Evolutionary conservation across 2,797 vertebrate species (phyloP).

Genomic region (Acanthurus tractus): DNA sequence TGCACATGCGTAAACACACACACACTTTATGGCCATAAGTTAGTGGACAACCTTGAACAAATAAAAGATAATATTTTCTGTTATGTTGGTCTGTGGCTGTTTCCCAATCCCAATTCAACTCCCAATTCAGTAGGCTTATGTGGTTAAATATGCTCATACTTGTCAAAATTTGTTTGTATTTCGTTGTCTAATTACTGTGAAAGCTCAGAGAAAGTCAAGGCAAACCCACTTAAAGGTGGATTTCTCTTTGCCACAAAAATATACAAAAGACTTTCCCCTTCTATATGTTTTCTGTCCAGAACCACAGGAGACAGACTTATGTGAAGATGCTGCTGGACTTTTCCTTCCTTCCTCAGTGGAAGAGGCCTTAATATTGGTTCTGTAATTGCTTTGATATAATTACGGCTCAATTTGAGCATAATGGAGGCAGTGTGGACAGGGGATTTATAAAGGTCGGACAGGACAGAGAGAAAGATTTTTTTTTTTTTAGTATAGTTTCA

Average conservation of each 20-base stretch:
- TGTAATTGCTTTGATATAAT: constrained; percentile 73
- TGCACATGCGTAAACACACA: too few relatives aligned
- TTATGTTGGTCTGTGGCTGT: too few relatives aligned
- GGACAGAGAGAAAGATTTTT: constrained; percentile 39
- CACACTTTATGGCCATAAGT: too few relatives aligned
- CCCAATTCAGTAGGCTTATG: neutral
- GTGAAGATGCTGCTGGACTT: constrained; percentile 25
- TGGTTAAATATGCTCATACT: neutral
- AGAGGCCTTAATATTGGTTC: constrained; percentile 38
- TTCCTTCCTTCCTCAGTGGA: constrained; percentile 43
- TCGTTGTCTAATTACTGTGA: neutral
- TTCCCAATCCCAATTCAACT: too few relatives aligned
- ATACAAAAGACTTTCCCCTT: neutral
- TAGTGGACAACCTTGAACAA: too few relatives aligned
- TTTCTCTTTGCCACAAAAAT: constrained; percentile 10
- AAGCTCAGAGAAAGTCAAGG: neutral
- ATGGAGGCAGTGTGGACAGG: constrained; percentile 35
- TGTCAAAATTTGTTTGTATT: neutral
- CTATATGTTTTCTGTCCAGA: constrained; percentile 1
- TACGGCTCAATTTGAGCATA: constrained; percentile 50
- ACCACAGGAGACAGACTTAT: constrained; percentile 41
- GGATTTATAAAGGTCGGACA: constrained; percentile 64
- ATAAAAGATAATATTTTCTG: too few relatives aligned
- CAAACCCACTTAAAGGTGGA: neutral
- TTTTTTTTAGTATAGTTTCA: constrained; percentile 8